These are phyloP conservation scores for Lymantria monacha DNA, from an alignment of 2,888 invertebrate genomes.

Conservation along the genomic window DNA sequence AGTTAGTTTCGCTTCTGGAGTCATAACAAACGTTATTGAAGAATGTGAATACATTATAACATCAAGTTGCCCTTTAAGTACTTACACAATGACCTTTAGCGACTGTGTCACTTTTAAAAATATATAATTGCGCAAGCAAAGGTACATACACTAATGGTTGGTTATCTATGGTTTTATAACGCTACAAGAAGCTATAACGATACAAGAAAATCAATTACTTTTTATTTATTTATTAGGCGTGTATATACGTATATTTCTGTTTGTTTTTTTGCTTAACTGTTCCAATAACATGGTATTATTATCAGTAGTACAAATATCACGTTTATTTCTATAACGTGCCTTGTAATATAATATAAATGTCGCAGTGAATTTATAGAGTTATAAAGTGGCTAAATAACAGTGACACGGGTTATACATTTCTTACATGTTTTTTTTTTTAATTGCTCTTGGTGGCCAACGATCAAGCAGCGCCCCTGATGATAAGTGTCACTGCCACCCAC, in stretches of 20 bases:
- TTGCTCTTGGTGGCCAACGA: too few species aligned
- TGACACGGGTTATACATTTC: too few species aligned
- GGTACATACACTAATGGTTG: slow-evolving; percentile 3
- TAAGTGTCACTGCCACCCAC: too few species aligned
- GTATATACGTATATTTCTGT: not conserved
- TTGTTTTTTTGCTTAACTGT: not conserved
- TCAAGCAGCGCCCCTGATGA: too few species aligned
- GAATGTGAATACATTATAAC: slow-evolving; percentile 1
- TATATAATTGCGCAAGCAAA: slow-evolving; percentile 8
- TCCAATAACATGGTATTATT: too few species aligned
- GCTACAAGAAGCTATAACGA: not conserved
- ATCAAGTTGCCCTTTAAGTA: slow-evolving; percentile 9
- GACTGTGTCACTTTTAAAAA: slow-evolving; percentile 23
- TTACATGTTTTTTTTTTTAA: too few species aligned
- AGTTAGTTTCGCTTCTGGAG: slow-evolving; percentile 8
- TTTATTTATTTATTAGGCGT: not conserved
- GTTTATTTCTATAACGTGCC: too few species aligned
- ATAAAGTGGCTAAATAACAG: too few species aligned
- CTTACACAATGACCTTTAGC: slow-evolving; percentile 15
- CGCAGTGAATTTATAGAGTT: too few species aligned
- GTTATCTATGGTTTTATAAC: not conserved
- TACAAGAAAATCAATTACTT: not conserved
- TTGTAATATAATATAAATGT: too few species aligned
- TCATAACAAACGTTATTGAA: slow-evolving; percentile 8
- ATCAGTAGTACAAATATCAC: too few species aligned